Evolutionary conservation across 2,113 vertebrate genomes (phyloP).

Genomic region (Dasypus novemcinctus): DNA sequence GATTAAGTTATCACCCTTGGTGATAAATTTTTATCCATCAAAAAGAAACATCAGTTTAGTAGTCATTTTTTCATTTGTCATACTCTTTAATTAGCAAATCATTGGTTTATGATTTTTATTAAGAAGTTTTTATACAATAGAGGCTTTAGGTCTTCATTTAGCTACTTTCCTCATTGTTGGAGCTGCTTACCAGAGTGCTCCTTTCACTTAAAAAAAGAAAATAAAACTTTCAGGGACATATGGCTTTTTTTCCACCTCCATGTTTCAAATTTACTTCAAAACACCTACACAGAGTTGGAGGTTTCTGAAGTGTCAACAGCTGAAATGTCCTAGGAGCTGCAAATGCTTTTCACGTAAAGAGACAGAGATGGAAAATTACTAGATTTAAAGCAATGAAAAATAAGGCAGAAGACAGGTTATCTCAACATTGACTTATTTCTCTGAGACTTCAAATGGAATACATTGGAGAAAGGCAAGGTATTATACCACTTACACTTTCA

Average conservation of each 20-base stretch:
- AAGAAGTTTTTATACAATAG: background rate
- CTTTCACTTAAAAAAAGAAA: conserved; percentile 55
- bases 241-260: conserved; percentile 76
- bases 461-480: background rate
- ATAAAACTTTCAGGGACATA: conserved; percentile 71
- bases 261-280: conserved; percentile 74
- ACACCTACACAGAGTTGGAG: conserved; percentile 76
- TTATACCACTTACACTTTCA: background rate
- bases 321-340: conserved; percentile 68
- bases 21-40: background rate
- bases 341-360: conserved; percentile 51
- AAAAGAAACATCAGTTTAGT: background rate
- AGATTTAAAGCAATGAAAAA: conserved; percentile 38
- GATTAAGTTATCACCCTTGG: background rate
- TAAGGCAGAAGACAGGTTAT: background rate
- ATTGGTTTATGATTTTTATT: background rate
- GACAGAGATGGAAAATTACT: conserved; percentile 70
- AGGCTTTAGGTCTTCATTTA: background rate
- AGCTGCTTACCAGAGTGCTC: background rate
- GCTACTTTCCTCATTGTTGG: background rate
- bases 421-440: background rate
- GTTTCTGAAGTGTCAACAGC: conserved; percentile 72
- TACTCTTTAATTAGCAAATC: background rate
- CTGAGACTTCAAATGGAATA: background rate
- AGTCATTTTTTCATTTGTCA: background rate